Evolutionary conservation across 2,888 invertebrate genomes (phyloP).

Genomic region (Chymomyza amoena): DNA sequence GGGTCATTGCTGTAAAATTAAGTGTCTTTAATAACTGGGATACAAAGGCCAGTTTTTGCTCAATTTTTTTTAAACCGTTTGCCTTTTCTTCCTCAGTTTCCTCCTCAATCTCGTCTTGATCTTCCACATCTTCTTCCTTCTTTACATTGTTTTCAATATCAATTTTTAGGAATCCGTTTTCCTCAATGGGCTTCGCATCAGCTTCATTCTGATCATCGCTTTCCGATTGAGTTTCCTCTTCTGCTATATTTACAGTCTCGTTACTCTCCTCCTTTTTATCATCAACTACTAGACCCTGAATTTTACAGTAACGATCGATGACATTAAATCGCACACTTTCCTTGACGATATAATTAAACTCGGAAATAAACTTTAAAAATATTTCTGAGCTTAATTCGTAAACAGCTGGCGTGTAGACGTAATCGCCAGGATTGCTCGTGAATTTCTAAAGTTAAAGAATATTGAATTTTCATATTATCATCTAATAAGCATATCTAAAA

Average conservation of each 20-base stretch:
- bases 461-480: neutral
- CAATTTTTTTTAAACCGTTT: constrained; percentile 2
- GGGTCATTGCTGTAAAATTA: constrained; percentile 32
- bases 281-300: constrained; percentile 17
- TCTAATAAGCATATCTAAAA: neutral
- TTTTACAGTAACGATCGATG: constrained; percentile 42
- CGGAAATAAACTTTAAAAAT: constrained; percentile 34
- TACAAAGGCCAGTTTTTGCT: constrained; percentile 24
- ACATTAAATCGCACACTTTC: constrained; percentile 35
- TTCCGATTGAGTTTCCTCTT: neutral
- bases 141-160: constrained; percentile 17
- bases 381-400: constrained; percentile 37
- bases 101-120: neutral
- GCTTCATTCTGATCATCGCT: neutral
- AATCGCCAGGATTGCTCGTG: neutral
- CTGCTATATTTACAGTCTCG: neutral
- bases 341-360: neutral
- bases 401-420: constrained; percentile 26
- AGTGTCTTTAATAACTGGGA: constrained; percentile 25
- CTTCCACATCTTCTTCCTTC: neutral
- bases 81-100: constrained; percentile 1
- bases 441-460: constrained; percentile 22
- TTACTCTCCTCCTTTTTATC: neutral
- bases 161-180: constrained; percentile 1
- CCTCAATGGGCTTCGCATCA: neutral